Conservation (phyloP, 2,797 vertebrate species). For the Salmo trutta region DNA sequence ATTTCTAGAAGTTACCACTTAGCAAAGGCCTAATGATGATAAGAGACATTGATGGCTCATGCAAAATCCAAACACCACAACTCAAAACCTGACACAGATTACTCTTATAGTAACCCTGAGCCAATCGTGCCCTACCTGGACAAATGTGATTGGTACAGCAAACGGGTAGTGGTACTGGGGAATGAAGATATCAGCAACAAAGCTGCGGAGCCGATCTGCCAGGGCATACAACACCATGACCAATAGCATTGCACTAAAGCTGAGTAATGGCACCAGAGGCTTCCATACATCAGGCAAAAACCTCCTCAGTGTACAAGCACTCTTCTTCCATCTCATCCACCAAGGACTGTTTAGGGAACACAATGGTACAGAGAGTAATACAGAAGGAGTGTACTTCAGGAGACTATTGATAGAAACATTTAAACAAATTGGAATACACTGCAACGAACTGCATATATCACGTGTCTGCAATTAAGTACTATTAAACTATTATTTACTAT, state of each 20-base stretch:
- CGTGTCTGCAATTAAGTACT: not conserved
- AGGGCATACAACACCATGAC: conserved; percentile 60
- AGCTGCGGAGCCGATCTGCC: conserved; percentile 67
- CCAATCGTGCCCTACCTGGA: conserved; percentile 67
- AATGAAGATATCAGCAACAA: conserved; percentile 74
- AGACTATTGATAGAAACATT: not conserved
- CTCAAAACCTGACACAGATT: too few relatives aligned
- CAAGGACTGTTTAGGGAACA: conserved; percentile 36
- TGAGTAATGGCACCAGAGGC: conserved; percentile 45
- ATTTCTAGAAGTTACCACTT: not conserved
- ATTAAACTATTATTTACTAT: not conserved
- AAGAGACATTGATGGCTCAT: not conserved
- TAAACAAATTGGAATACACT: not conserved
- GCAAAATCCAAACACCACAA: too few relatives aligned
- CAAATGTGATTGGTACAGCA: conserved; percentile 67
- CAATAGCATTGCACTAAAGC: conserved; percentile 36
- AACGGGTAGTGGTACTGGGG: conserved; percentile 79
- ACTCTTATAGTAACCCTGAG: not conserved
- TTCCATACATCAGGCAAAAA: conserved; percentile 44
- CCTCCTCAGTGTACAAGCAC: conserved; percentile 24
- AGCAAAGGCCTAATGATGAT: too few relatives aligned
- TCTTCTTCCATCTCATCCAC: conserved; percentile 42
- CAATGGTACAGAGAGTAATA: conserved; percentile 4
- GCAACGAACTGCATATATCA: not conserved
- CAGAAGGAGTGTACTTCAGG: too few relatives aligned